Evolutionary conservation across 2,797 vertebrate genomes (phyloP), one percentile per base, ranked within the genome.

Genomic region (Lutjanus campechanus): DNA sequence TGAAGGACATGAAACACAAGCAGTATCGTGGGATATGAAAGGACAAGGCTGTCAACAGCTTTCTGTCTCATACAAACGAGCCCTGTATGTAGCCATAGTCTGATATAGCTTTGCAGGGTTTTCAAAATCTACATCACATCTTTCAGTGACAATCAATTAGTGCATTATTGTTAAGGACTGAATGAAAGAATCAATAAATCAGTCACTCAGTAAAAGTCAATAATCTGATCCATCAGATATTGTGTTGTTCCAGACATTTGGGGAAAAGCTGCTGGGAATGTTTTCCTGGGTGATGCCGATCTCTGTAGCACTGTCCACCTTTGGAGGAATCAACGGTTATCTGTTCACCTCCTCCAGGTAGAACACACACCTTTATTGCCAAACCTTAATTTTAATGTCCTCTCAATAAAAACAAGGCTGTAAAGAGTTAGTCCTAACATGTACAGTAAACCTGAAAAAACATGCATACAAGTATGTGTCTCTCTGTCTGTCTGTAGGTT

Each of bases 291-390:
- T 98, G 92, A 99, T 99, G 97, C 98, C 98, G 0, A 97, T 97
- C 85, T 99, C 98, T 59, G 98, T 99, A 82, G 98, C 97, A 9
- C 93, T 99, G 77, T 99, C 98, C 89, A 99, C 98, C 44, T 99
- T 99, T 53, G 98, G 97, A 93, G 98, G 98, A 81, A 99, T 99
- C 94, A 99, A 99, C 60, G 97, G 98, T 89, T 99, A 99, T 93
- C 96, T 99, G 88, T 99, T 99, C 95, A 99, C 98, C 86, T 99
- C 98, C 73, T 99, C 98, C 95, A 99, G 98, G 98, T 99, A 76
- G 10, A 69, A 65, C 55, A 73, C 78, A 79, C 74, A 67, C 25
- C 29, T 46, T 1, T 5, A 17, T 19, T 29, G 11, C 4, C 19
- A 8, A 53, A 47, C 11, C n/a, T 46, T 36, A 5, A 67, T 60